Base-by-base conservation (phyloP, 1,140 invertebrate genomes). In the Octopus bimaculoides region DNA sequence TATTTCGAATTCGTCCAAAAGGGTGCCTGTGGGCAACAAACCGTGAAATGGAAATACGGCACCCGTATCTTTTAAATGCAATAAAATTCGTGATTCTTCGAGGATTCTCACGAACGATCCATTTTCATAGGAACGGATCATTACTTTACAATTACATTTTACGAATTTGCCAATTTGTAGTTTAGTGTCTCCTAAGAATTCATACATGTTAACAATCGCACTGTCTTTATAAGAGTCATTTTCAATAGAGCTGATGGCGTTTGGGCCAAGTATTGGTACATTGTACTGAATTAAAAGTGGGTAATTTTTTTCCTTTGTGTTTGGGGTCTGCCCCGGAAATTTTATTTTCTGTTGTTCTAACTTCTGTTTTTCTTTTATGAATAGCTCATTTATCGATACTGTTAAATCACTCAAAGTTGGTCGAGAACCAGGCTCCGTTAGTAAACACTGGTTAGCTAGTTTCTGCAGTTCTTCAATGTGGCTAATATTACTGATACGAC, bases 31-130 rank as follows among this genome's bases (percentile, higher is more conserved):
- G 6, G 74, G 74, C 0, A 75, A 17, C 0, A 75, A 5, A 10
- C 74, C 74, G 41, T 75, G 74, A 17, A 75, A 75, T 52, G 41
- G 26, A 53, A 75, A 75, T 7, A 75, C 74, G 8, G 52, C 26
- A 17, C 74, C 74, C 20, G 74, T 52, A 14, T 75, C 74, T 17
- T 75, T 75, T 53, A 75, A 53, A 75, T 75, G 74, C 20, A 75
- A 14, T 52, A 75, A 7, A 52, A 75, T 75, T 52, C 52, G 74
- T 4, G 74, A 52, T 41, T 75, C 74, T 53, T 75, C 74, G 5
- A 75, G 26, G 26, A 75, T 75, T 17, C 52, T 75, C 8, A 41
- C 74, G 74, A 52, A 75, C 41, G 74, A 75, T 17, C 41, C 26
- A 53, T 75, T 75, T 53, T 75, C 74, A 17, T 75, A 75, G 8